These are phyloP conservation scores for Oxygymnocypris stewartii DNA, from an alignment of 2,113 vertebrate genomes.

Conservation along the genomic window DNA sequence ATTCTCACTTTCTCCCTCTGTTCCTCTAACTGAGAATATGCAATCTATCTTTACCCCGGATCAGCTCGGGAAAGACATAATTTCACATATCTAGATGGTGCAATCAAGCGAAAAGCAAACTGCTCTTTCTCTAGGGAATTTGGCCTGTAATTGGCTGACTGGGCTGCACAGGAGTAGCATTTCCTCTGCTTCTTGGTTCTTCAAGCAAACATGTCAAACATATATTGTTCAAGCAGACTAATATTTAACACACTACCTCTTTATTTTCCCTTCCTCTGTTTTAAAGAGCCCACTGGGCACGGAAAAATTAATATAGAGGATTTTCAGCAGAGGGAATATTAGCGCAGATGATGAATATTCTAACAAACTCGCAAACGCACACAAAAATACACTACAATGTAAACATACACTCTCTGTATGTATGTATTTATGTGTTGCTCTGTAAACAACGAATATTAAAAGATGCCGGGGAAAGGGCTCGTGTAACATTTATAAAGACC, in stretches of 20 bases:
- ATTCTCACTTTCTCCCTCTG: neutral
- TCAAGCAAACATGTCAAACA: slow-evolving; percentile 42
- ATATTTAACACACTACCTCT: slow-evolving; percentile 9
- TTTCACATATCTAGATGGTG: slow-evolving; percentile 54
- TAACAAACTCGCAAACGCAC: neutral
- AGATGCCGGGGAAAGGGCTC: neutral
- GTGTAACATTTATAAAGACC: slow-evolving; percentile 44
- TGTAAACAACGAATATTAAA: neutral
- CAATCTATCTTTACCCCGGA: slow-evolving; percentile 57
- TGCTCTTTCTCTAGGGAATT: slow-evolving; percentile 49
- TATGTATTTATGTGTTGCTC: neutral
- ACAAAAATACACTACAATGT: neutral
- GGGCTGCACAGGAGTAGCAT: slow-evolving; percentile 32
- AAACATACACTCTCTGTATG: slow-evolving; percentile 7
- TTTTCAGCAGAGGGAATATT: neutral
- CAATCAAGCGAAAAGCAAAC: slow-evolving; percentile 62
- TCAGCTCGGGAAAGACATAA: slow-evolving; percentile 53
- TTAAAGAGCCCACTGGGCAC: slow-evolving; percentile 26
- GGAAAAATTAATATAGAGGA: neutral
- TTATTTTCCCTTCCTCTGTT: slow-evolving; percentile 7
- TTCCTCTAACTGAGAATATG: slow-evolving; percentile 44
- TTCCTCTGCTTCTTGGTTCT: slow-evolving; percentile 40
- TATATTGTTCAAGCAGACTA: slow-evolving; percentile 34
- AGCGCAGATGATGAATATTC: neutral
- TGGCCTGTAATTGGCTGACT: slow-evolving; percentile 55